A percentile compares a stretch with the other conserved stretches of the same genome.
Conservation (phyloP, 2,888 invertebrate genomes). For the Toxonevra muliebris region DNA sequence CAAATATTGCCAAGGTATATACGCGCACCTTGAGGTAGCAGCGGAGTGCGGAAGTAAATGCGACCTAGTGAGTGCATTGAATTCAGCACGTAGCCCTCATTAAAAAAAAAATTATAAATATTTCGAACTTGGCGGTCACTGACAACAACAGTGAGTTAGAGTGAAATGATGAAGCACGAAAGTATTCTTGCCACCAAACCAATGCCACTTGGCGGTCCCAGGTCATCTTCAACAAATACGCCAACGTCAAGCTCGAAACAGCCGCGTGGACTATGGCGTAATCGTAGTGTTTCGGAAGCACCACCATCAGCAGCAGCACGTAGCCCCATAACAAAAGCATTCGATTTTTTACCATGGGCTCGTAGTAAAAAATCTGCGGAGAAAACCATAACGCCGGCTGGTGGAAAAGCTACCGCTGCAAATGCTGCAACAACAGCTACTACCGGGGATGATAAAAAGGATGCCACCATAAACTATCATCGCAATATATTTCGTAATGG, state of each 20-base stretch:
- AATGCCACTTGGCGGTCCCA: slow-evolving; percentile 30
- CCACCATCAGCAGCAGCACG: slow-evolving; percentile 40
- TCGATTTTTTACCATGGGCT: slow-evolving; percentile 63
- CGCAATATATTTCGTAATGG: slow-evolving; percentile 61
- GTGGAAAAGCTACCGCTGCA: slow-evolving; percentile 14
- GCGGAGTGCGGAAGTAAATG: background rate
- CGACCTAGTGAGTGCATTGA: slow-evolving; percentile 6
- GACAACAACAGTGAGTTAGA: background rate
- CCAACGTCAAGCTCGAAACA: slow-evolving; percentile 2
- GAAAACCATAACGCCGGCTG: slow-evolving; percentile 27
- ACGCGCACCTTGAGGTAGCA: background rate
- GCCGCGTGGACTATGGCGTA: slow-evolving; percentile 40
- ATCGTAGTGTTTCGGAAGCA: slow-evolving; percentile 36
- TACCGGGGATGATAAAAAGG: slow-evolving; percentile 38
- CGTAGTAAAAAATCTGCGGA: slow-evolving; percentile 51
- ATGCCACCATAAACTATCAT: slow-evolving; percentile 51
- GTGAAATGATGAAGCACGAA: slow-evolving; percentile 57
- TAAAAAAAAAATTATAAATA: background rate
- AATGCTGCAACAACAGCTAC: slow-evolving; percentile 4
- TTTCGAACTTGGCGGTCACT: background rate
- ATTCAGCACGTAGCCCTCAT: background rate
- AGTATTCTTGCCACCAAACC: slow-evolving; percentile 38
- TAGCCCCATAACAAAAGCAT: slow-evolving; percentile 63
- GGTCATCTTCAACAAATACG: slow-evolving; percentile 13
- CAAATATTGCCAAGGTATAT: background rate